Base-by-base conservation (phyloP, 2,113 vertebrate genomes). In the Antechinus stuartii region DNA sequence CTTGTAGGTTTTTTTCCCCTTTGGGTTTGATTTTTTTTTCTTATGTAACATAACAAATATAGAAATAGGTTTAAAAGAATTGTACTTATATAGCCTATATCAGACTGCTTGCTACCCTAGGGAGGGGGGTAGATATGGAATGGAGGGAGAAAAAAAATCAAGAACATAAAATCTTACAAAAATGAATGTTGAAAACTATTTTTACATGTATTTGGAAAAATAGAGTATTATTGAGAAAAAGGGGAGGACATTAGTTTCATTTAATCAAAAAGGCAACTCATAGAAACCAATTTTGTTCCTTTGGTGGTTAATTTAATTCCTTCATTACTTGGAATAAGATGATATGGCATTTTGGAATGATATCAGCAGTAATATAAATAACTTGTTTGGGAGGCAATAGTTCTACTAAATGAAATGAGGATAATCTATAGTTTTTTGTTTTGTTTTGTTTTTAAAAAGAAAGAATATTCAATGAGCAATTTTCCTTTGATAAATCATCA, bases 391-490 rank as follows among this genome's bases (percentile, higher is more conserved):
- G 91, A 97, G 50, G 95, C 91, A 97, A 93, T 95, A 93, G 76
- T 42, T 68, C 55, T 94, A 93, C 57, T 97, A 97, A 97, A 97
- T 96, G 95, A 57, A 97, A 93, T 95, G 93, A 93, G 97, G 55
- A 94, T 54, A 95, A 96, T 96, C 92, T 94, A 90, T 90, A 94
- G 56, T 91, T 61, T 52, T 52, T 52, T 52, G 8, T 52, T 52
- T 52, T 52, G 50, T 50, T 50, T 50, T 50, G 5, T 52, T 93
- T 94, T 68, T 91, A 42, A 92, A 91, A 96, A 94, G 42, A 68
- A 94, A 96, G 94, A 42, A 56, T 93, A 47, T 90, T 84, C 3
- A 57, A 84, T 94, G 84, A 76, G 95, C 92, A 56, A 91, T 94
- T 95, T 95, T 96, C 93, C 35, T n/a, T 89, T 90, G 47, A 90